Conservation (phyloP, 2,888 invertebrate species). For the Limnephilus auricula region DNA sequence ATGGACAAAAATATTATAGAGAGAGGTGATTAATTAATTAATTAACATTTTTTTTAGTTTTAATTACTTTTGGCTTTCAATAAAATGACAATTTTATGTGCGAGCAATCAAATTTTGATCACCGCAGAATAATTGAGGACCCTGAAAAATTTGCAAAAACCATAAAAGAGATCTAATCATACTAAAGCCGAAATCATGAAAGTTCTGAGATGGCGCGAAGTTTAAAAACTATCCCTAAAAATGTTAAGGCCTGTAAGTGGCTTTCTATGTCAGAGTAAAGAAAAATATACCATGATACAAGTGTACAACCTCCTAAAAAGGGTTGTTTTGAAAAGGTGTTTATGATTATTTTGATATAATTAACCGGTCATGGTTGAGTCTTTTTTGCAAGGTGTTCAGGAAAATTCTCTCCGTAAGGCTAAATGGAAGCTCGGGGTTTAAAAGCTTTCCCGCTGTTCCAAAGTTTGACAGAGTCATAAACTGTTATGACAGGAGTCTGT, state of each 20-base stretch:
- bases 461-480: slow-evolving; percentile 53
- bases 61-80: background rate
- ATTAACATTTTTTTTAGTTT: background rate
- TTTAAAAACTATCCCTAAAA: slow-evolving; percentile 41
- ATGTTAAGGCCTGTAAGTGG: slow-evolving; percentile 21
- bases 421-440: slow-evolving; percentile 11
- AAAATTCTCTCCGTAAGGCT: slow-evolving; percentile 23
- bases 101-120: background rate
- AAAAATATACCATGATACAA: background rate
- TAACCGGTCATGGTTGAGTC: background rate
- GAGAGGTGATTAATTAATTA: too few relatives aligned
- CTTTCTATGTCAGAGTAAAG: background rate
- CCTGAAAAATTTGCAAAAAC: background rate
- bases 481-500: slow-evolving; percentile 43
- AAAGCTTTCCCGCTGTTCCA: slow-evolving; percentile 34
- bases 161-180: slow-evolving; percentile 60
- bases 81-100: background rate
- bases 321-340: background rate
- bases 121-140: background rate
- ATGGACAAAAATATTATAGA: too few relatives aligned
- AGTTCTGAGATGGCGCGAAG: slow-evolving; percentile 43
- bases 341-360: background rate
- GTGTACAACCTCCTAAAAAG: background rate
- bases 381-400: slow-evolving; percentile 24
- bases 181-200: slow-evolving; percentile 62